Conservation (phyloP, 2,113 vertebrate species). For the Balaenoptera acutorostrata region DNA sequence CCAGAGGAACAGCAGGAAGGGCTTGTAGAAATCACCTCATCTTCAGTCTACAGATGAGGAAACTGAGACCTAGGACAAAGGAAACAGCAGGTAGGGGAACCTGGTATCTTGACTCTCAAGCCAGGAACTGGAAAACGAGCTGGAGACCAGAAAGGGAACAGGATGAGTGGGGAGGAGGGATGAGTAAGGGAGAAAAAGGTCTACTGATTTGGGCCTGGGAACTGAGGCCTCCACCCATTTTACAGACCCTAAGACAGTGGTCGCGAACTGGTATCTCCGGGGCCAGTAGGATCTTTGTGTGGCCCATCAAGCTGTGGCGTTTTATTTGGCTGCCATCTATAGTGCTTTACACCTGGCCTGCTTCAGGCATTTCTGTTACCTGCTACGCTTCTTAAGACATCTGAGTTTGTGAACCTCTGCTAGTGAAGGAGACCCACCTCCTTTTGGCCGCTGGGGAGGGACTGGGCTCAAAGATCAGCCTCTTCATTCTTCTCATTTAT, state of each 20-base stretch:
- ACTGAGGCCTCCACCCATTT: background rate
- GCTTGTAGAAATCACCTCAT: too few relatives aligned
- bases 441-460: background rate
- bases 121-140: background rate
- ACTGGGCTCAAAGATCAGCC: background rate
- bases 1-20: background rate
- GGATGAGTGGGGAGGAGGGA: background rate
- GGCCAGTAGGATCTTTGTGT: background rate
- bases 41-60: background rate
- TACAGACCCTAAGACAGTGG: background rate
- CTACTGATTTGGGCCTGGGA: background rate
- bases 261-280: background rate
- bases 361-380: background rate
- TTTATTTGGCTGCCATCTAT: background rate
- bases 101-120: background rate
- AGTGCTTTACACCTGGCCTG: background rate
- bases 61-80: background rate
- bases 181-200: background rate
- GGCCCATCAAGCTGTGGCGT: background rate
- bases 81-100: background rate
- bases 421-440: background rate
- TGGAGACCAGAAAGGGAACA: background rate
- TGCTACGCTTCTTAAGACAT: background rate
- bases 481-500: constrained; percentile 15
- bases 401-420: background rate